Conservation (phyloP, 2,797 vertebrate genomes). For the Notolepis coatsorum region DNA sequence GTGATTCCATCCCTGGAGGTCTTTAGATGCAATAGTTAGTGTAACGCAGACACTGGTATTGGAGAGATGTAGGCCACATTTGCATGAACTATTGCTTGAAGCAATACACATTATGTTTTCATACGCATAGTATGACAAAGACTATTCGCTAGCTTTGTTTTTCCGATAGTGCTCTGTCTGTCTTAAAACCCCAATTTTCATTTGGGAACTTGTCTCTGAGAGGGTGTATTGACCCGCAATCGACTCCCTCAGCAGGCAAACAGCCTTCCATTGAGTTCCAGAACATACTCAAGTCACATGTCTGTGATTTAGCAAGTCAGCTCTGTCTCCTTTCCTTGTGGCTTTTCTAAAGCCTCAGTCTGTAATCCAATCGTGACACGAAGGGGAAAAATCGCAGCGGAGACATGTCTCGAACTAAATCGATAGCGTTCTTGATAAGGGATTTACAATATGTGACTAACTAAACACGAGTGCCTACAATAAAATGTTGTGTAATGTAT, state of each 20-base stretch:
- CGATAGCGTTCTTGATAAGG: background rate
- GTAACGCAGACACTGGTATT: background rate
- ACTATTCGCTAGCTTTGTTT: background rate
- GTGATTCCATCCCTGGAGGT: background rate
- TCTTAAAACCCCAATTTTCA: background rate
- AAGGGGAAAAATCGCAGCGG: background rate
- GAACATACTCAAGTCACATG: conserved; percentile 41
- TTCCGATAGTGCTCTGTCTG: background rate
- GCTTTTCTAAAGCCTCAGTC: conserved; percentile 9
- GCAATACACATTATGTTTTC: background rate
- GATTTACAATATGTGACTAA: background rate
- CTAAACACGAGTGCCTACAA: too few species aligned
- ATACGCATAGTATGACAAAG: background rate
- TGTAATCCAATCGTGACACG: background rate
- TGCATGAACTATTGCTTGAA: too few species aligned
- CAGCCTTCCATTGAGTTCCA: background rate
- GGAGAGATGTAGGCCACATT: too few species aligned
- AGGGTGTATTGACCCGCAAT: background rate
- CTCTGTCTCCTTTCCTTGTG: conserved; percentile 1
- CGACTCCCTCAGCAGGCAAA: background rate
- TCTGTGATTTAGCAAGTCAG: conserved; percentile 11
- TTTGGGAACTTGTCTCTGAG: background rate
- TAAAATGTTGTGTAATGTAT: too few species aligned
- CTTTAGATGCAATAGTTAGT: background rate
- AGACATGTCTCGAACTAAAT: background rate